Conservation (phyloP, 2,113 vertebrate species). For the Anas platyrhynchos region DNA sequence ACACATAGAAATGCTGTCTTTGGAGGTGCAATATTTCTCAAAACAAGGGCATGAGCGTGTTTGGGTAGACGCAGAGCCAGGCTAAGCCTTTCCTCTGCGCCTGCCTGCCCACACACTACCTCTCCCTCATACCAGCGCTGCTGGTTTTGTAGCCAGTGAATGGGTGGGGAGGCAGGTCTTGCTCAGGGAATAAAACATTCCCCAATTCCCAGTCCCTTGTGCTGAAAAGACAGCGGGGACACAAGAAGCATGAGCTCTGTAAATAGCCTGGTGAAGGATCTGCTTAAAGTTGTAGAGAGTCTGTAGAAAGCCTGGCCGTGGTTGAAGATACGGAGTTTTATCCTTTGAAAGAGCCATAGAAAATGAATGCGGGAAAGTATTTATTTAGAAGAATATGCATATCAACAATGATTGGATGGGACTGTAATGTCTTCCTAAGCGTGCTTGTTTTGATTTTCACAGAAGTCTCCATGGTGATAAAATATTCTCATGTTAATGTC, state of each 20-base stretch:
- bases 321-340: neutral
- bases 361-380: neutral
- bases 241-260: neutral
- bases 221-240: neutral
- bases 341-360: neutral
- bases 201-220: neutral
- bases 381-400: neutral
- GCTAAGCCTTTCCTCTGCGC: neutral
- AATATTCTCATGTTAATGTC: neutral
- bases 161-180: neutral
- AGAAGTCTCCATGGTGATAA: neutral
- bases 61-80: neutral
- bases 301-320: neutral
- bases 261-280: neutral
- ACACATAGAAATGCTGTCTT: neutral
- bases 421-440: neutral
- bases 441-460: neutral
- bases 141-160: neutral
- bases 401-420: neutral
- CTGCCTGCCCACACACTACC: rapidly evolving
- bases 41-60: rapidly evolving
- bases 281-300: neutral
- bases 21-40: neutral
- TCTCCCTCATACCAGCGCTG: rapidly evolving
- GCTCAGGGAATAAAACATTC: neutral